Evolutionary conservation across 2,113 vertebrate species (phyloP).

Genomic region (Chaetops frenatus): DNA sequence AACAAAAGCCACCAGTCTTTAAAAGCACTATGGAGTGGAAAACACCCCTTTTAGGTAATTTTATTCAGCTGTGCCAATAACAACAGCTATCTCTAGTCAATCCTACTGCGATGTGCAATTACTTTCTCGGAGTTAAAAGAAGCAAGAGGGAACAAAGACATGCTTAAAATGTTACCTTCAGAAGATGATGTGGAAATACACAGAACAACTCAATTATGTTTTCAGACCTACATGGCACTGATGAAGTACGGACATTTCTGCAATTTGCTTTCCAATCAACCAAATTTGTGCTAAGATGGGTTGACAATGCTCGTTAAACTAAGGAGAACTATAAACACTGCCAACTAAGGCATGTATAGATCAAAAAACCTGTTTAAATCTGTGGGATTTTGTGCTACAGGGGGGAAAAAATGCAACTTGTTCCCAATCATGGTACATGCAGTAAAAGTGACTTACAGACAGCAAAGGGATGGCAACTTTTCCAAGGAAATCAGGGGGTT

Average conservation of each 20-base stretch:
- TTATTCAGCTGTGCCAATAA: conserved; percentile 45
- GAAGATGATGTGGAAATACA: conserved; percentile 24
- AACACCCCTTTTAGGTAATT: conserved; percentile 62
- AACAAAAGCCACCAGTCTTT: conserved; percentile 53
- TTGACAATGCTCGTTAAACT: not conserved
- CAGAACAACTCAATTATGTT: conserved; percentile 22
- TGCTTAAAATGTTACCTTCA: conserved; percentile 22
- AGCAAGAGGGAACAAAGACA: conserved; percentile 25
- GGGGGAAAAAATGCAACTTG: not conserved
- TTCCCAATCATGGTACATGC: not conserved
- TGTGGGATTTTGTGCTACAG: not conserved
- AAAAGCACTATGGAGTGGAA: conserved; percentile 25
- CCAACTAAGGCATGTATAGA: not conserved
- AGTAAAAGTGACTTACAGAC: conserved; percentile 77
- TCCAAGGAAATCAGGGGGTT: conserved; percentile 86
- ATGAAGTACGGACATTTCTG: not conserved
- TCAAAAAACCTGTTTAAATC: not conserved
- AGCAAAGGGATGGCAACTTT: conserved; percentile 92
- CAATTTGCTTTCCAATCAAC: conserved; percentile 17
- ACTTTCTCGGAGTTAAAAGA: conserved; percentile 23
- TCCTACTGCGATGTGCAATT: conserved; percentile 37
- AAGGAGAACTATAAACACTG: not conserved
- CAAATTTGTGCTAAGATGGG: not conserved
- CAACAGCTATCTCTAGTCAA: conserved; percentile 54
- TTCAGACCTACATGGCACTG: not conserved